Conservation (phyloP, 2,888 invertebrate species). For the Mycalesis mineus region DNA sequence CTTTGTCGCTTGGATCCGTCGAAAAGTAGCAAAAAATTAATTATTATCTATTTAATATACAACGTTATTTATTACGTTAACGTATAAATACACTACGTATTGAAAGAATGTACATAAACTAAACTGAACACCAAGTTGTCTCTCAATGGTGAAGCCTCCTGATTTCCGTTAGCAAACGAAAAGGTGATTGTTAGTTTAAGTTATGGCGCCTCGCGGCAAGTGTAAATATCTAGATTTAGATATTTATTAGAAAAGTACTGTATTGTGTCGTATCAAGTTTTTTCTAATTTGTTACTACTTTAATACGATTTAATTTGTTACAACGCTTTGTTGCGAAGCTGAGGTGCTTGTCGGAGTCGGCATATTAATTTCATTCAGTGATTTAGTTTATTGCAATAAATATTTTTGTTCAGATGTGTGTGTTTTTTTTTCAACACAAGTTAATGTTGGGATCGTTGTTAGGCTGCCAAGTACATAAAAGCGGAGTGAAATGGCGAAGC, state of each 20-base stretch:
- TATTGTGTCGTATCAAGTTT: slow-evolving; percentile 51
- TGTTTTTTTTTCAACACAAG: slow-evolving; percentile 33
- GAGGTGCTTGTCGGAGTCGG: slow-evolving; percentile 44
- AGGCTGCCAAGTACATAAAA: too few species aligned
- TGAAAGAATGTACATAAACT: too few species aligned
- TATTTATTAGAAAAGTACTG: slow-evolving; percentile 47
- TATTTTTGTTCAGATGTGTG: slow-evolving; percentile 57
- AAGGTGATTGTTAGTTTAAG: slow-evolving; percentile 39
- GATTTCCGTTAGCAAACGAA: slow-evolving; percentile 12
- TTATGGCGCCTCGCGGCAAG: slow-evolving; percentile 56
- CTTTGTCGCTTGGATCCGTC: too few species aligned
- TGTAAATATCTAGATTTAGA: slow-evolving; percentile 61
- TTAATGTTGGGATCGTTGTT: too few species aligned
- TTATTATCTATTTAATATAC: too few species aligned
- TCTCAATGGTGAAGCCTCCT: neutral
- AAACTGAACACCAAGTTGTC: neutral
- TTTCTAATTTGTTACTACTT: slow-evolving; percentile 16
- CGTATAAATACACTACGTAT: too few species aligned
- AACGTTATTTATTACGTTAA: too few species aligned
- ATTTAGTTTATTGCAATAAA: slow-evolving; percentile 70
- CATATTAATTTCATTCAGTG: slow-evolving; percentile 66
- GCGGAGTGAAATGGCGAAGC: too few species aligned
- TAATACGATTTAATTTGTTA: slow-evolving; percentile 41
- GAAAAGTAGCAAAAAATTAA: too few species aligned
- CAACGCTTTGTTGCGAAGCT: slow-evolving; percentile 51